These are phyloP conservation scores for Epinotia ramella DNA, from an alignment of 2,888 invertebrate species.

Conservation along the genomic window DNA sequence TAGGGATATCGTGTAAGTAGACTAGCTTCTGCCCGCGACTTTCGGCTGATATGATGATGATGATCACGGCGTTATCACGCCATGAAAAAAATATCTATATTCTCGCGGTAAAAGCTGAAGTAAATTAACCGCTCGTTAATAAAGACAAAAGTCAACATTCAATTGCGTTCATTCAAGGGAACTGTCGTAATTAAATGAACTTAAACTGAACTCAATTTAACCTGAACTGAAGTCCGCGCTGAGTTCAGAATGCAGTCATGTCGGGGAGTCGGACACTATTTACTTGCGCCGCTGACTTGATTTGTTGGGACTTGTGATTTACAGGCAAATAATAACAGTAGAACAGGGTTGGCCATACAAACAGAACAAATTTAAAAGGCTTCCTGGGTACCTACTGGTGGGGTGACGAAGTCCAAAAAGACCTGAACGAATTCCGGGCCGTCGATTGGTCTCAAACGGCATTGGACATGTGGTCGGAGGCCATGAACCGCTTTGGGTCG, in stretches of 20 bases:
- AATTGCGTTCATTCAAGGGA: slow-evolving; percentile 24
- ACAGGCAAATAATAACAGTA: slow-evolving; percentile 12
- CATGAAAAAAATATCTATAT: not conserved
- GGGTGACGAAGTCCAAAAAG: too few relatives aligned
- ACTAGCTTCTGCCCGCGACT: too few relatives aligned
- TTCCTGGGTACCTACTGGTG: too few relatives aligned
- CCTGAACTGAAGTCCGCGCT: slow-evolving; percentile 4
- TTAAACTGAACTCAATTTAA: slow-evolving; percentile 29
- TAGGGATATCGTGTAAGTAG: too few relatives aligned
- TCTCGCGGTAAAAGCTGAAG: not conserved
- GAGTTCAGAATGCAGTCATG: slow-evolving; percentile 31
- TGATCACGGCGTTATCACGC: not conserved
- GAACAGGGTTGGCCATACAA: not conserved
- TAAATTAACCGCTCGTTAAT: not conserved
- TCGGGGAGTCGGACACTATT: slow-evolving; percentile 32
- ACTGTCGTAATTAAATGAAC: slow-evolving; percentile 24
- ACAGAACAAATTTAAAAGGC: too few relatives aligned
- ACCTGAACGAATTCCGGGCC: too few relatives aligned
- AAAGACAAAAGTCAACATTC: slow-evolving; percentile 20
- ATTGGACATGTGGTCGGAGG: too few relatives aligned
- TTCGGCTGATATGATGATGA: too few relatives aligned
- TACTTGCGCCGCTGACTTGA: slow-evolving; percentile 36
- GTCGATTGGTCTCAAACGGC: too few relatives aligned
- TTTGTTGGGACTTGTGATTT: slow-evolving; percentile 14
- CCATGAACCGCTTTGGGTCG: too few relatives aligned